Conservation (phyloP, 1,140 invertebrate species). For the Andrena cerasifolii region DNA sequence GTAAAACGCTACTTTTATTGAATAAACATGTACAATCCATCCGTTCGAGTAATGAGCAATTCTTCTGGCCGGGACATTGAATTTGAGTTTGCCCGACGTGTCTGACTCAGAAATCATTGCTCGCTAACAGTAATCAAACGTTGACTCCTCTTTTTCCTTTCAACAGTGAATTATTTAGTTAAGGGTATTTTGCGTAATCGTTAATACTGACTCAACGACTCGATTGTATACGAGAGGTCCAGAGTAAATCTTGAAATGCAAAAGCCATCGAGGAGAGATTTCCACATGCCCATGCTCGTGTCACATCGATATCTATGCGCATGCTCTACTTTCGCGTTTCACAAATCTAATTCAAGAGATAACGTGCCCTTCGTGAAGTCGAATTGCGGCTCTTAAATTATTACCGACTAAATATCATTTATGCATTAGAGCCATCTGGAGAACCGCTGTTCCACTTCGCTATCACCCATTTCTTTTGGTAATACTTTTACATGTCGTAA, state of each 20-base stretch:
- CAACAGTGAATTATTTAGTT: neutral
- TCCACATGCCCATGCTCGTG: slow-evolving; percentile 70
- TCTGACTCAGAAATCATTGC: slow-evolving; percentile 8
- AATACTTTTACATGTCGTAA: slow-evolving; percentile 38
- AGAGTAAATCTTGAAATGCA: slow-evolving; percentile 43
- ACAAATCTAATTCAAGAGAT: neutral
- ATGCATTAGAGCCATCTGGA: neutral
- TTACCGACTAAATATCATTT: too few relatives aligned
- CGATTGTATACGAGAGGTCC: slow-evolving; percentile 11
- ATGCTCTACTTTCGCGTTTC: slow-evolving; percentile 52
- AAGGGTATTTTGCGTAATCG: slow-evolving; percentile 10
- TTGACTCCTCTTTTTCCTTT: neutral
- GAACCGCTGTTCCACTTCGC: neutral
- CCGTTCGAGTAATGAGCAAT: slow-evolving; percentile 45
- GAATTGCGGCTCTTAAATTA: too few relatives aligned
- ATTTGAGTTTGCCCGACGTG: slow-evolving; percentile 11
- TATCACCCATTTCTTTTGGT: slow-evolving; percentile 29
- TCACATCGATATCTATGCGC: slow-evolving; percentile 51
- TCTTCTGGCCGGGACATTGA: slow-evolving; percentile 5
- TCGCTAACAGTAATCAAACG: slow-evolving; percentile 1
- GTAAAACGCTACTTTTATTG: slow-evolving; percentile 75
- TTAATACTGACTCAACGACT: slow-evolving; percentile 50
- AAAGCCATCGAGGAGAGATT: slow-evolving; percentile 60
- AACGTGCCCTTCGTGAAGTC: neutral
- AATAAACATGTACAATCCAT: slow-evolving; percentile 66